phyloP scores from a whole-genome alignment of 2,888 invertebrate species.

The Nasonovia ribisnigri region DNA sequence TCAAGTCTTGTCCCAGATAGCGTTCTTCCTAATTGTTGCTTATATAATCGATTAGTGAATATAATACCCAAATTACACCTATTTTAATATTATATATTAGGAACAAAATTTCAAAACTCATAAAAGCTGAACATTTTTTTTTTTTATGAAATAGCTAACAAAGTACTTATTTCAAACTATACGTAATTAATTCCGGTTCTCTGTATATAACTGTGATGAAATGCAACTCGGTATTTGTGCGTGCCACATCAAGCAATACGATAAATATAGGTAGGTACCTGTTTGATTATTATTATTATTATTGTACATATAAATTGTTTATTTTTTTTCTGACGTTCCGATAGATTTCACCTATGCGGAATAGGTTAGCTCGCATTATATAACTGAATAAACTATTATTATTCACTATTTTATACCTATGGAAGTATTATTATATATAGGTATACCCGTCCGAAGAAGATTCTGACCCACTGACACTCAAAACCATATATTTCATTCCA shows the following conservation, averaged over 20 bases:
- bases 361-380: background rate
- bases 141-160: background rate
- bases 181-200: constrained; percentile 10
- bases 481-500: background rate
- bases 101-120: background rate
- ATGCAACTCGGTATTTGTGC: background rate
- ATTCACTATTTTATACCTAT: background rate
- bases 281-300: background rate
- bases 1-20: background rate
- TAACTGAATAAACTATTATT: constrained; percentile 6
- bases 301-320: background rate
- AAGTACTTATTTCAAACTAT: background rate
- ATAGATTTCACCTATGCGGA: background rate
- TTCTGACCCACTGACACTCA: constrained; percentile 52
- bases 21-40: background rate
- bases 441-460: constrained; percentile 12
- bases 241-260: background rate
- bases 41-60: background rate
- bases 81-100: background rate
- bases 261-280: background rate
- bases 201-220: constrained; percentile 1
- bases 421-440: background rate
- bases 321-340: background rate
- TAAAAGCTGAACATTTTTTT: background rate
- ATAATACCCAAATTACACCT: background rate